Evolutionary conservation across 2,888 invertebrate species (phyloP).

Genomic region (Spicauda simplicius): DNA sequence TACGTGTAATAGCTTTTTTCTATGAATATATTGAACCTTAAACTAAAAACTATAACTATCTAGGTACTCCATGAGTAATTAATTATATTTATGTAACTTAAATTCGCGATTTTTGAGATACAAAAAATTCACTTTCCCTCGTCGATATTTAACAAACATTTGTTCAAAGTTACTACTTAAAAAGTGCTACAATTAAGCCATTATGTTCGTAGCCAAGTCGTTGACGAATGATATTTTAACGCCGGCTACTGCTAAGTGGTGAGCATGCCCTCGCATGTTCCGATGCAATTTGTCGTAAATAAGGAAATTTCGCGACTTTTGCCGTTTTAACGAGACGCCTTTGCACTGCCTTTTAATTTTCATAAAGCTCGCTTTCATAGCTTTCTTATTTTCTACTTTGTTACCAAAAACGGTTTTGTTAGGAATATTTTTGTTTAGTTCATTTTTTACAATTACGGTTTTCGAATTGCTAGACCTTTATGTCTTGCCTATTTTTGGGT

Average conservation of each 20-base stretch:
- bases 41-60: too few species aligned
- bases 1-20: too few species aligned
- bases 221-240: constrained; percentile 73
- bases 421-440: not conserved
- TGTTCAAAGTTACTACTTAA: too few species aligned
- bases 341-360: constrained; percentile 19
- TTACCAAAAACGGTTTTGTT: constrained; percentile 10
- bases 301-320: constrained; percentile 26
- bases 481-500: too few species aligned
- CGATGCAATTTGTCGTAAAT: constrained; percentile 40
- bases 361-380: constrained; percentile 10
- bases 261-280: constrained; percentile 42
- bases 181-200: constrained; percentile 59
- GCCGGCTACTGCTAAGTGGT: constrained; percentile 56
- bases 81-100: too few species aligned
- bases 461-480: not conserved
- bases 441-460: not conserved
- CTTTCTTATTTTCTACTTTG: constrained; percentile 16
- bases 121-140: too few species aligned
- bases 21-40: too few species aligned
- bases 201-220: constrained; percentile 59
- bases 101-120: too few species aligned
- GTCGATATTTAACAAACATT: too few species aligned
- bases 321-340: constrained; percentile 34
- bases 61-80: too few species aligned